Conservation (phyloP, 2,888 invertebrate species). For the Chironomus riparius region DNA sequence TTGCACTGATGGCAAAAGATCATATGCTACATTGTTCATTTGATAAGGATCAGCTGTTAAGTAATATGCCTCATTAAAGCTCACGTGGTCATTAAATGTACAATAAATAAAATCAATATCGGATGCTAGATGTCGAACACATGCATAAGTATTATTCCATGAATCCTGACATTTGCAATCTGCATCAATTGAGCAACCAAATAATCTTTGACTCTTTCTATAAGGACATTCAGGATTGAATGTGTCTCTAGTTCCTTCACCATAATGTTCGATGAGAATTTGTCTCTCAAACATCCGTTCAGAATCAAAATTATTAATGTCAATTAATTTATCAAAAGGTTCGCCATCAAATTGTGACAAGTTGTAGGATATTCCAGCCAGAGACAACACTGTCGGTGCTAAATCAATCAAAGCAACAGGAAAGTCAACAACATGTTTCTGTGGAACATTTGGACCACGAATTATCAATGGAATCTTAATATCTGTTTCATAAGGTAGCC, state of each 20-base stretch:
- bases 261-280: slow-evolving; percentile 72
- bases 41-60: slow-evolving; percentile 61
- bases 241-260: slow-evolving; percentile 55
- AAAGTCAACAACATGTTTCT: slow-evolving; percentile 43
- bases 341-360: slow-evolving; percentile 53
- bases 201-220: slow-evolving; percentile 49
- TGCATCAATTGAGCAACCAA: slow-evolving; percentile 56
- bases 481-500: slow-evolving; percentile 86
- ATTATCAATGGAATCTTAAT: slow-evolving; percentile 74
- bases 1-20: slow-evolving; percentile 45
- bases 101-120: slow-evolving; percentile 53
- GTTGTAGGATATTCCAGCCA: slow-evolving; percentile 44
- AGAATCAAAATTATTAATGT: slow-evolving; percentile 23
- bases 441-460: slow-evolving; percentile 59
- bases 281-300: slow-evolving; percentile 41
- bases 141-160: slow-evolving; percentile 72
- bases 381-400: slow-evolving; percentile 68
- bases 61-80: slow-evolving; percentile 70
- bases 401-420: slow-evolving; percentile 72
- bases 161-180: slow-evolving; percentile 81
- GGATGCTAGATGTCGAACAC: slow-evolving; percentile 57
- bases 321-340: slow-evolving; percentile 42
- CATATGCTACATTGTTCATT: slow-evolving; percentile 52
- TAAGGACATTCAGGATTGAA: slow-evolving; percentile 57
- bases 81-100: slow-evolving; percentile 48